Evolutionary conservation across 2,113 vertebrate species (phyloP), one percentile per base, ranked within the genome.

Genomic region (Eublepharis macularius): DNA sequence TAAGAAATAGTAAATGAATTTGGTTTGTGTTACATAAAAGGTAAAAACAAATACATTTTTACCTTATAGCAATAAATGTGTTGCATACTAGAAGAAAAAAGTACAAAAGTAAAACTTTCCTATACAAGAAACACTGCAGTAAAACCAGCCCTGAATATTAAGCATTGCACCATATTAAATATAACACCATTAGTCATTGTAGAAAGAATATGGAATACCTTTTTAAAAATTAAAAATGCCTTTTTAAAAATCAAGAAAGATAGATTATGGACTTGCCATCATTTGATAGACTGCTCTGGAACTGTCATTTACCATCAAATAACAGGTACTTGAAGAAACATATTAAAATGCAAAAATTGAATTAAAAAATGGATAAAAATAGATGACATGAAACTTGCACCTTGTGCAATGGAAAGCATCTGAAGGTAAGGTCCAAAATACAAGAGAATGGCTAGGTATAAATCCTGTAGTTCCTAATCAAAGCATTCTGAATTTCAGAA

Each of bases 81-180:
- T 3, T 0, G 41, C 5, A 68, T 11, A 29, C 45, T 34, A 88
- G 80, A 19, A 41, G 68, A 6, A 1, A 39, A 89, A 85, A 77
- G n/a, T 26, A 0, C 90, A 79, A 69, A 81, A 74, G 7, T 79
- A 91, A 74, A 5, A 80, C 26, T 47, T 77, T 84, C 45, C 6
- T 54, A 11, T 76, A 4, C 65, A 82, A 76, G 26, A 86, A 85
- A 43, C n/a, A 68, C 34, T 86, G 32, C 63, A 83, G 32, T 81
- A 91, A 83, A 84, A 57, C 1, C 72, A 83, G 1, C 16, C 69
- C 82, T 82, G 85, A 89, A 91, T 88, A 80, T 89, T 78, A 87
- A 86, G 1, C 24, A 21, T 65, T n/a, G 54, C 1, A 57, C 12
- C 0, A 0, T 10, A n/a, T 34, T 51, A 88, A 73, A 2, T 1